Conservation (phyloP, 2,797 vertebrate genomes). For the Sus cebifrons region DNA sequence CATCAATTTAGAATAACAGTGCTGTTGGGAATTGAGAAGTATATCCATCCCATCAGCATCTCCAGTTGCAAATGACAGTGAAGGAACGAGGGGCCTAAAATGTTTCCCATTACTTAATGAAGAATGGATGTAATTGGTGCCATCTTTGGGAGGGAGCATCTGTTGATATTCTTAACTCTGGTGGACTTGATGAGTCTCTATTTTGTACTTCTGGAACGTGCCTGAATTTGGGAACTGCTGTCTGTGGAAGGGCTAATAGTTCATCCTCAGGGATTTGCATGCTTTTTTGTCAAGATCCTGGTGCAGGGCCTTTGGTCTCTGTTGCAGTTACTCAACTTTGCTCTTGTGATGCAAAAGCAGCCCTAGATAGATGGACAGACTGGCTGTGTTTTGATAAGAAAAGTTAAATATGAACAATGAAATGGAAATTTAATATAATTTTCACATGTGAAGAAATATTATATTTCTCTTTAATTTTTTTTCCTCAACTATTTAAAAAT, state of each 20-base stretch:
- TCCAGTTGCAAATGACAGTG: neutral
- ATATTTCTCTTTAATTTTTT: neutral
- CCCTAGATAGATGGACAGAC: neutral
- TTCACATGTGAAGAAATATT: slow-evolving; percentile 18
- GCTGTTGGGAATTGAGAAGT: slow-evolving; percentile 73
- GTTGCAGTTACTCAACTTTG: neutral
- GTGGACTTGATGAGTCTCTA: neutral
- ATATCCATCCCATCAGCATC: neutral
- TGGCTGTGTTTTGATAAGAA: neutral
- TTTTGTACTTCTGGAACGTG: neutral
- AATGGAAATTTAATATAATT: neutral
- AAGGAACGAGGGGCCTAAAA: slow-evolving; percentile 5
- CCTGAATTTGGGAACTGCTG: neutral
- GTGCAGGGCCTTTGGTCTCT: neutral
- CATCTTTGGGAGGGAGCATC: neutral
- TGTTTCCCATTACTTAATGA: slow-evolving; percentile 3
- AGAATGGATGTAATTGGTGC: neutral
- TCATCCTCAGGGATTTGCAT: neutral
- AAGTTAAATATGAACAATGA: neutral
- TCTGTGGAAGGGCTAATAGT: neutral
- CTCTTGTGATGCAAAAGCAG: neutral
- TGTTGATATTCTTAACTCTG: neutral
- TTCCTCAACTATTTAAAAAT: neutral
- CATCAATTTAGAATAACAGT: slow-evolving; percentile 78
- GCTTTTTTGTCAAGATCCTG: neutral